Evolutionary conservation across 1,140 invertebrate genomes (phyloP).

Genomic region (Archivesica marissinica): DNA sequence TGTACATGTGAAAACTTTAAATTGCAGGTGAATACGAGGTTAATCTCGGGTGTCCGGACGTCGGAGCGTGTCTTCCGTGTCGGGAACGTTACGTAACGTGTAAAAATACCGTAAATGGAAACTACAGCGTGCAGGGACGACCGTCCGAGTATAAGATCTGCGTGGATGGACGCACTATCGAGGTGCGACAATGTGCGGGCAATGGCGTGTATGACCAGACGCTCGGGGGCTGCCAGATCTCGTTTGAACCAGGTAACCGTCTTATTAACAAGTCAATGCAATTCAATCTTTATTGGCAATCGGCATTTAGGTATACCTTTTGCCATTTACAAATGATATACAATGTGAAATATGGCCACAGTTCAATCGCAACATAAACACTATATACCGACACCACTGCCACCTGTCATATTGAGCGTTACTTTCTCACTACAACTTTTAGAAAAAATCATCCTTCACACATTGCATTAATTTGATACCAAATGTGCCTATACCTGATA

Average conservation of each 20-base stretch:
- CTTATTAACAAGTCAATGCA: too few relatives aligned
- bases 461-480: too few relatives aligned
- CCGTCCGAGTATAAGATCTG: constrained; percentile 59
- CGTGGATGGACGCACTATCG: constrained; percentile 34
- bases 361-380: too few relatives aligned
- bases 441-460: too few relatives aligned
- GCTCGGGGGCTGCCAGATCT: constrained; percentile 37
- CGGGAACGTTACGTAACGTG: constrained; percentile 37
- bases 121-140: constrained; percentile 36
- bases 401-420: too few relatives aligned
- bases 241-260: constrained; percentile 53
- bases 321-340: too few relatives aligned
- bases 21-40: constrained; percentile 55
- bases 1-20: neutral
- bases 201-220: constrained; percentile 39
- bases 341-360: too few relatives aligned
- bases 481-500: too few relatives aligned
- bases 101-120: constrained; percentile 39
- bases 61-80: constrained; percentile 33
- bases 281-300: too few relatives aligned
- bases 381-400: too few relatives aligned
- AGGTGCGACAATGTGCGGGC: constrained; percentile 48
- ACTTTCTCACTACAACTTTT: too few relatives aligned
- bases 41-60: constrained; percentile 53
- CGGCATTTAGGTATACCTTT: too few relatives aligned